Evolutionary conservation across 2,797 vertebrate species (phyloP), one percentile per base, ranked within the genome.

Genomic region (Craterocephalus amniculus): DNA sequence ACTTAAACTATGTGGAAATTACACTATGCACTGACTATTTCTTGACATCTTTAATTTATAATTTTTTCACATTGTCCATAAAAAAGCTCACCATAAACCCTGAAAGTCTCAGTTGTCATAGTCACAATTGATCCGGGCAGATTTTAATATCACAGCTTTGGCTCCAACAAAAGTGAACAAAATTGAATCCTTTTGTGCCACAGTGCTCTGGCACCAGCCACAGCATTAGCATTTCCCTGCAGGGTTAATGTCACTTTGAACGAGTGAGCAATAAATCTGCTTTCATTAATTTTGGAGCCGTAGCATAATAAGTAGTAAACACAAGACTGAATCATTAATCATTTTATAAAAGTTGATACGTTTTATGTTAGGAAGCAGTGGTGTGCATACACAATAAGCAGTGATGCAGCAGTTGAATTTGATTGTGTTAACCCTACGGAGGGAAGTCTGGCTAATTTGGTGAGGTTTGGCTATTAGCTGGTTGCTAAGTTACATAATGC

Each of bases 191-290:
- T 51, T 51, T 24, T 5, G 24, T 51, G 49, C n/a, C 49, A 51
- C 49, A 51, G 45, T 48, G 20, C 9, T 48, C 45, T n/a, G 45
- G 49, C 49, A 51, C 22, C 24, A 26, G 24, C 11, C 0, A 26
- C 49, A 26, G 24, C 49, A 51, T 26, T 51, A 26, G 24, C 49
- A 26, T 51, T 51, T 51, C 49, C 49, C 49, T 13, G 49, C 24
- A 51, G 49, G 49, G 49, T 51, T 51, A 51, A 26, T 51, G 49
- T 51, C 49, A 51, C 49, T 51, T 51, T 48, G n/a, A 48, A 48
- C 45, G 45, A 10, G 20, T 22, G 8, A 48, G 45, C 45, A 48
- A 48, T 48, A 51, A 51, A 51, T 51, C 49, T 51, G 49, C 49
- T 51, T 51, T 51, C 22, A 51, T 51, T 22, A 13, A 51, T 40